These are phyloP conservation scores for Neomorphus geoffroyi DNA, from an alignment of 2,797 vertebrate genomes.

Conservation along the genomic window DNA sequence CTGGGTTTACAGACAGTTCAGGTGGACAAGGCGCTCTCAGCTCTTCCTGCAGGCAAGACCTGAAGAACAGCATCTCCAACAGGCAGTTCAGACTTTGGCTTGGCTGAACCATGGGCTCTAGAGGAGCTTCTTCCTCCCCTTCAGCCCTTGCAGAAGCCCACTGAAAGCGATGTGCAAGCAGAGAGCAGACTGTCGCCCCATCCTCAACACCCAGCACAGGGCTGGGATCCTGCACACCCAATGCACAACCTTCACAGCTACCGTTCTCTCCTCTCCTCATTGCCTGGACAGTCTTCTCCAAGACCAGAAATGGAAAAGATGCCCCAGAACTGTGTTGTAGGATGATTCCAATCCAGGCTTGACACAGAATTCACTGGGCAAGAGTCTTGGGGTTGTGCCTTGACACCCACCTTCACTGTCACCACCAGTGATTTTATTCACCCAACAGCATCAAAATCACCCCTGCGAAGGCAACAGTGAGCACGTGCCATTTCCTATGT, in stretches of 20 bases:
- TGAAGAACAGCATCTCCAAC: neutral
- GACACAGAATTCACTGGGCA: neutral
- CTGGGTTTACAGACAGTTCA: rapidly evolving
- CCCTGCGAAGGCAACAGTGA: neutral
- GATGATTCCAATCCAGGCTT: neutral
- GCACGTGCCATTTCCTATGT: neutral
- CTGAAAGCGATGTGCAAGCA: neutral
- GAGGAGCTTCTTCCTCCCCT: neutral
- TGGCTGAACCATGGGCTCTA: neutral
- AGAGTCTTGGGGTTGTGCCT: neutral
- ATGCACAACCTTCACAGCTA: neutral
- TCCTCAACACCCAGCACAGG: neutral
- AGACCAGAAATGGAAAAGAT: neutral
- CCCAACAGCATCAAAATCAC: neutral
- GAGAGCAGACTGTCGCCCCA: neutral
- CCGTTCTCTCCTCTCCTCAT: neutral
- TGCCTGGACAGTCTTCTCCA: neutral
- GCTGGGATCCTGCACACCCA: neutral
- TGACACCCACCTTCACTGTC: neutral
- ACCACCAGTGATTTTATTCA: neutral
- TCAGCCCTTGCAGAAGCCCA: neutral
- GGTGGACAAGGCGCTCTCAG: neutral
- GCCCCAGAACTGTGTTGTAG: neutral
- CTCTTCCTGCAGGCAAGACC: neutral
- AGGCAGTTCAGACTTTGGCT: neutral